phyloP scores from a whole-genome alignment of 2,888 invertebrate species.

The Temnothorax unifasciatus region DNA sequence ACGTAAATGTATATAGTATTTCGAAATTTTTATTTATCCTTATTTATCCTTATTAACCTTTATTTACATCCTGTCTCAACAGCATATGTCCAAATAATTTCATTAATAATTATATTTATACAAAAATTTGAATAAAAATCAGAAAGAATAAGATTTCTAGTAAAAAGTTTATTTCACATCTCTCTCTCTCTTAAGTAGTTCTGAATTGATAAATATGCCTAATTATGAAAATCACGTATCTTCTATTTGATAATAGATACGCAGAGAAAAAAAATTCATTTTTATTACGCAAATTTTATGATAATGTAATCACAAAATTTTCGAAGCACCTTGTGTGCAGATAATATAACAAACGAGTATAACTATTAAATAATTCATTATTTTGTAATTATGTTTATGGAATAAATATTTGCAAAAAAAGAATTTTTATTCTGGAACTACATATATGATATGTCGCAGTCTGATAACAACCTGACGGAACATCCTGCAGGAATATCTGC shows the following conservation, averaged over 20 bases:
- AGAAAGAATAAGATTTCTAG: neutral
- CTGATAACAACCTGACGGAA: neutral
- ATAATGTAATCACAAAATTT: slow-evolving; percentile 2
- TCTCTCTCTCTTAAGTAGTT: neutral
- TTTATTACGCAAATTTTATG: neutral
- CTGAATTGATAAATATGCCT: neutral
- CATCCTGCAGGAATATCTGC: slow-evolving; percentile 14
- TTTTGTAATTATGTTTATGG: neutral
- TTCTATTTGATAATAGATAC: neutral
- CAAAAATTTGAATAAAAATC: neutral
- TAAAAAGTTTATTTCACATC: neutral
- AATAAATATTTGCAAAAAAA: neutral
- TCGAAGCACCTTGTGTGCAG: neutral
- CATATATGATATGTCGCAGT: neutral
- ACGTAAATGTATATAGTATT: slow-evolving; percentile 15
- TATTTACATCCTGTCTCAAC: too few species aligned
- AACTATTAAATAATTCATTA: neutral
- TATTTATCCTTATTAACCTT: too few species aligned
- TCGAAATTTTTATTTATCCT: neutral
- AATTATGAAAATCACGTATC: neutral
- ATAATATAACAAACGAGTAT: neutral
- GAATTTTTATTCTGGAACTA: neutral
- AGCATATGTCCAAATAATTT: neutral
- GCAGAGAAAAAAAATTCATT: neutral
- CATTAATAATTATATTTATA: neutral